These are phyloP conservation scores for Morone saxatilis DNA, from an alignment of 2,113 vertebrate species.

Conservation along the genomic window DNA sequence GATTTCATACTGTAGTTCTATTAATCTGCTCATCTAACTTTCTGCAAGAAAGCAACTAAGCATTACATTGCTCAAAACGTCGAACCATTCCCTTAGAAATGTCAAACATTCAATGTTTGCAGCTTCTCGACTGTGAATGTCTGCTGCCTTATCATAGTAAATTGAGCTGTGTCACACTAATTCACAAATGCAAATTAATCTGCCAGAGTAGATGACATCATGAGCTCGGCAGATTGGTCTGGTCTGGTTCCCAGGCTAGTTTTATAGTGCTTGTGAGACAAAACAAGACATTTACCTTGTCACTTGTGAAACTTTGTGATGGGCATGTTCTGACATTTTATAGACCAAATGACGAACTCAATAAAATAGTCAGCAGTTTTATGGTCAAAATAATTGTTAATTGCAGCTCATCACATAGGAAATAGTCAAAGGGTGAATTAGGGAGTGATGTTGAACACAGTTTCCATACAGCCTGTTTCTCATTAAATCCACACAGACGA, in stretches of 20 bases:
- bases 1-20: not conserved
- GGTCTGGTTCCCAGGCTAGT: too few species aligned
- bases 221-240: too few species aligned
- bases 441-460: not conserved
- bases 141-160: not conserved
- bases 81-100: not conserved
- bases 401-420: not conserved
- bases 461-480: slow-evolving; percentile 43
- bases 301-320: too few species aligned
- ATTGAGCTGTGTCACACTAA: too few species aligned
- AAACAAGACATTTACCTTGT: too few species aligned
- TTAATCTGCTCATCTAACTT: not conserved
- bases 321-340: not conserved
- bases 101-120: not conserved
- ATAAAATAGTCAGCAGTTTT: not conserved
- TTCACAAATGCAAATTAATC: too few species aligned
- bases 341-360: not conserved
- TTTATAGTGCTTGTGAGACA: too few species aligned
- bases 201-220: too few species aligned
- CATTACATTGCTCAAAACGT: too few species aligned
- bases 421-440: not conserved
- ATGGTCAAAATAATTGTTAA: not conserved
- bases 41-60: not conserved
- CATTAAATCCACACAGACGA: slow-evolving; percentile 42
- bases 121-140: not conserved